Percentiles rank a stretch among this genome's conserved stretches.
phyloP scores from a whole-genome alignment of 2,888 invertebrate genomes.

The Athetis lepigone region DNA sequence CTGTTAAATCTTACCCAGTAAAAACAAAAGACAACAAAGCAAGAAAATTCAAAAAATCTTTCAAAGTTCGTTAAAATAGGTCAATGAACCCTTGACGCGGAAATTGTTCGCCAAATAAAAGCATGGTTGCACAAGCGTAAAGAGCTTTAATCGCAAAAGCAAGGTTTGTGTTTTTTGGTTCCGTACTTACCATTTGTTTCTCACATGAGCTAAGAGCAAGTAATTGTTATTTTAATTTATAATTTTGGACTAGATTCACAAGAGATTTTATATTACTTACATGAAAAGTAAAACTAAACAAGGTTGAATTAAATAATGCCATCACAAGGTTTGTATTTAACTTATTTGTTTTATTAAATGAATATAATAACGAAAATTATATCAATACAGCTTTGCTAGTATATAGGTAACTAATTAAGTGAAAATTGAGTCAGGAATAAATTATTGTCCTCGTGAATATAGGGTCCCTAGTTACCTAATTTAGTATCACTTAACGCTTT shows the following conservation, averaged over 20 bases:
- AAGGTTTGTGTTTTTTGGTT: slow-evolving; percentile 7
- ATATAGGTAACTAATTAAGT: background rate
- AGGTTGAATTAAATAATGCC: slow-evolving; percentile 3
- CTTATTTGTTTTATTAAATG: slow-evolving; percentile 6
- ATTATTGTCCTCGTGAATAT: background rate
- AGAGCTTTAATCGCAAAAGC: slow-evolving; percentile 19
- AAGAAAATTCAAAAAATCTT: slow-evolving; percentile 5
- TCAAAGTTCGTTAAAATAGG: slow-evolving; percentile 30
- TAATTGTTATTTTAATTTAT: slow-evolving; percentile 19
- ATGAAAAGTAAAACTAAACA: slow-evolving; percentile 6
- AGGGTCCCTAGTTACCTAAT: background rate
- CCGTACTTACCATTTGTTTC: slow-evolving; percentile 2
- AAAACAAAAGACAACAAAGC: background rate
- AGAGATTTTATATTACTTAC: slow-evolving; percentile 15
- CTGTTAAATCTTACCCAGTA: background rate
- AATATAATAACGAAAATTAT: background rate
- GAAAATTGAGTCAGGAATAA: background rate
- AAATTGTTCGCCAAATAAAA: slow-evolving; percentile 39
- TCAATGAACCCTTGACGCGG: slow-evolving; percentile 41
- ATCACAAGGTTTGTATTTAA: slow-evolving; percentile 4
- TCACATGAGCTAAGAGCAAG: background rate
- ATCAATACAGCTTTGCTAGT: background rate
- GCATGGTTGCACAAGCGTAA: slow-evolving; percentile 14
- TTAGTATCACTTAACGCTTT: background rate
- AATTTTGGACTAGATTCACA: slow-evolving; percentile 6